Percentiles rank a stretch among this genome's conserved stretches.
Conservation (phyloP, 2,797 vertebrate genomes). For the Malurus leucopterus region DNA sequence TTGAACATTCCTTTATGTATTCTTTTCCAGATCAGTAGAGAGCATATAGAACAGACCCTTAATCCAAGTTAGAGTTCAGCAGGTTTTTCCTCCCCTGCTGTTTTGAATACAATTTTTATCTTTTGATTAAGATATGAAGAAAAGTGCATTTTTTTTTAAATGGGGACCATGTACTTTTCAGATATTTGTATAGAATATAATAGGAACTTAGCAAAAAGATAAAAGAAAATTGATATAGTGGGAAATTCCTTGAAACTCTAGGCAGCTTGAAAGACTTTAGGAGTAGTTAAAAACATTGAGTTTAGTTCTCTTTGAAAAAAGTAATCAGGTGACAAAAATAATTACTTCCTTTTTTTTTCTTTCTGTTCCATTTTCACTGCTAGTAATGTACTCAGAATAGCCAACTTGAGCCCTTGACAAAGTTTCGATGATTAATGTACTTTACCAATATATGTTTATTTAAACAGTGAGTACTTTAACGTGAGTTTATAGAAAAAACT, state of each 20-base stretch:
- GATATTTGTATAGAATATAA: background rate
- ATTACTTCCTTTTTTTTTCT: background rate
- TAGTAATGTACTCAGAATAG: background rate
- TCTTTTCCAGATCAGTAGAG: slow-evolving; percentile 38
- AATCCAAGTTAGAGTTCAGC: slow-evolving; percentile 16
- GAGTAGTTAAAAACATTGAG: background rate
- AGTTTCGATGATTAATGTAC: background rate
- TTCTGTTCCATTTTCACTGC: background rate
- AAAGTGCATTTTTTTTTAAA: background rate
- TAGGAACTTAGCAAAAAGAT: background rate
- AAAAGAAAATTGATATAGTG: background rate
- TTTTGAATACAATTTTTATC: slow-evolving; percentile 3
- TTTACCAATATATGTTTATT: background rate
- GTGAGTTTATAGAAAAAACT: background rate
- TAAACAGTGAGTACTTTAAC: background rate
- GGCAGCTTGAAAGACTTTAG: background rate
- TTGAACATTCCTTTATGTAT: slow-evolving; percentile 25
- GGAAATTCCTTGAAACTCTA: background rate
- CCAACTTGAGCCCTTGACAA: background rate
- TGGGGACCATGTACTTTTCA: background rate
- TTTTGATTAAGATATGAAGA: slow-evolving; percentile 23
- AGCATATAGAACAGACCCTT: background rate
- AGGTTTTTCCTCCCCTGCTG: background rate
- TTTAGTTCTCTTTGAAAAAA: background rate
- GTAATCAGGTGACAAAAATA: background rate